These are phyloP conservation scores for Heliconius aoede DNA, from an alignment of 2,888 invertebrate species.

Conservation along the genomic window DNA sequence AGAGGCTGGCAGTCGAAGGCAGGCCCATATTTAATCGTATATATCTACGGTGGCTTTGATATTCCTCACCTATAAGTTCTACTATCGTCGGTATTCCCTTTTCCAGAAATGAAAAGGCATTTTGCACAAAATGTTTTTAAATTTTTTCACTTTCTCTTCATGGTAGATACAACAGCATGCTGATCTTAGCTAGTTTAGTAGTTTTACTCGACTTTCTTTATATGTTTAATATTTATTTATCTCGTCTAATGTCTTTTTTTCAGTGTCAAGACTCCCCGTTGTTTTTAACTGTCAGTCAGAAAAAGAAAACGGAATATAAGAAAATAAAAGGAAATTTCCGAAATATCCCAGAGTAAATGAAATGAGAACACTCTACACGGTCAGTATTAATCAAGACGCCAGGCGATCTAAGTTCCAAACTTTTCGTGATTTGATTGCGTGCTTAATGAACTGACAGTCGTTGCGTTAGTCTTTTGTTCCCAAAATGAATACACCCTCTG, in stretches of 20 bases:
- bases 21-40: not conserved
- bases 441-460: conserved; percentile 67
- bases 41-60: not conserved
- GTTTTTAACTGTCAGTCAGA: not conserved
- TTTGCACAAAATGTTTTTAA: too few relatives aligned
- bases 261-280: not conserved
- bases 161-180: too few relatives aligned
- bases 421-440: conserved; percentile 76
- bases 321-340: not conserved
- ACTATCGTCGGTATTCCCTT: too few relatives aligned
- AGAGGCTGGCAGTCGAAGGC: too few relatives aligned
- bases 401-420: conserved; percentile 74
- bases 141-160: too few relatives aligned
- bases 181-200: too few relatives aligned
- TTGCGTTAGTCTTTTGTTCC: conserved; percentile 52
- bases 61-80: too few relatives aligned
- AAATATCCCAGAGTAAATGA: not conserved
- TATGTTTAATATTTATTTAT: too few relatives aligned
- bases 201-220: too few relatives aligned
- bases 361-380: conserved; percentile 50
- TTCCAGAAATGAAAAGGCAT: too few relatives aligned
- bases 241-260: too few relatives aligned
- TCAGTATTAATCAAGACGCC: conserved; percentile 69
- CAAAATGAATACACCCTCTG: conserved; percentile 38
- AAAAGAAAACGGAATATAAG: not conserved